A percentile compares a stretch with the other conserved stretches of the same genome.
Conservation (phyloP, 1,140 invertebrate genomes). For the Drosophila erecta region DNA sequence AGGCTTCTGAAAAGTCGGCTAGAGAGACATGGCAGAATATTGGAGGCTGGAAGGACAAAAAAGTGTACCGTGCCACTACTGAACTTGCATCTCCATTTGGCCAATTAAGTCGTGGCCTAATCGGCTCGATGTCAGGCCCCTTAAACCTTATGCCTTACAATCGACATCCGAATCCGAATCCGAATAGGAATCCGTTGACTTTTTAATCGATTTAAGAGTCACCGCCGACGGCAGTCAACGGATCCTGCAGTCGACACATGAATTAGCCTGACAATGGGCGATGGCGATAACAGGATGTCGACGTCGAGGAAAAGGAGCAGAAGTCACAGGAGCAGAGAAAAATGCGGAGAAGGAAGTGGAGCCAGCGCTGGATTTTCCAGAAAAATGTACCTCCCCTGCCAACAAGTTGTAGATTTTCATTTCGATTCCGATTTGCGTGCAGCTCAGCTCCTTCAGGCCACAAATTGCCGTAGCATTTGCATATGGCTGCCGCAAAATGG, state of each 20-base stretch:
- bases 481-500: constrained; percentile 28
- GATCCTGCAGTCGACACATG: constrained; percentile 77
- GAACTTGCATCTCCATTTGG: neutral
- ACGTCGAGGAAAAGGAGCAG: constrained; percentile 7
- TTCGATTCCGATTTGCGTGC: constrained; percentile 68
- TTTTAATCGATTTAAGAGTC: constrained; percentile 76
- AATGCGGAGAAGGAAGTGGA: constrained; percentile 4
- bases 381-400: constrained; percentile 16
- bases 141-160: constrained; percentile 32
- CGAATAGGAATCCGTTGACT: constrained; percentile 49
- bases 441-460: constrained; percentile 31
- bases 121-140: constrained; percentile 7
- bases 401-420: constrained; percentile 80
- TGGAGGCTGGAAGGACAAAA: too few relatives aligned
- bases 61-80: too few relatives aligned
- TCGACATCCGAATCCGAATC: constrained; percentile 26
- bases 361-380: constrained; percentile 33
- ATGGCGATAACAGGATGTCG: constrained; percentile 43
- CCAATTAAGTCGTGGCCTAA: constrained; percentile 35
- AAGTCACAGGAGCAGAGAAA: constrained; percentile 14
- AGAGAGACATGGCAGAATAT: too few relatives aligned
- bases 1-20: too few relatives aligned
- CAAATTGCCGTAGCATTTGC: constrained; percentile 65
- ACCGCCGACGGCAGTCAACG: constrained; percentile 19
- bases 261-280: constrained; percentile 75